Evolutionary conservation across 2,797 vertebrate species (phyloP), one percentile per base, ranked within the genome.

Genomic region (Dromococcyx pavoninus): DNA sequence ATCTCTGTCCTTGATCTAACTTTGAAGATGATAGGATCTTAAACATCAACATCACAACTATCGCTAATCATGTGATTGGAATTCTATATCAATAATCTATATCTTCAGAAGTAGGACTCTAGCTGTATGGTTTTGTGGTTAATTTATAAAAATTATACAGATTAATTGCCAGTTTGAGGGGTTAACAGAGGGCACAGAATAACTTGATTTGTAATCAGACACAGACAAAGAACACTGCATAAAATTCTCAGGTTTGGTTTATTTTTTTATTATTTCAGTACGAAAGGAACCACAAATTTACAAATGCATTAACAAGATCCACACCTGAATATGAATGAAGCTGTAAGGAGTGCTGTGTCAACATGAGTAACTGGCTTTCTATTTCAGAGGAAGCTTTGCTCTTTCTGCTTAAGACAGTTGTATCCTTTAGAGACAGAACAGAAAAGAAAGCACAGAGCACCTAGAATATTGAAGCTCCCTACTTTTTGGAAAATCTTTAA

Each of bases 261-360:
- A 73, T 76, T 90, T 94, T 81, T 48, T 91, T 81, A 71, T 82
- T 79, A 82, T 94, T 91, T 86, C 62, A 85, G 30, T 72, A 89
- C 30, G 74, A 91, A 92, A 74, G 16, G 43, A 94, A 81, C 28
- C 17, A 73, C 23, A 79, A 61, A 87, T 92, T 93, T 88, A 88
- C 39, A 91, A 88, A 88, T 58, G 24, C 37, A 74, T 88, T 86
- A 92, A 92, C 44, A 75, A 81, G 30, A 78, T 61, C 24, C 28
- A 65, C 16, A 91, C 35, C 35, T 80, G 75, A 89, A 82, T 88
- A 85, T 53, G 46, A 91, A 91, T 87, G 61, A 72, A 43, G 25
- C 60, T 91, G 21, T 18, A 74, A 87, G 37, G 46, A 89, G 13
- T 2, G 2, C 5, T 85, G 37, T 81, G 74, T 27, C 5, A 8